Evolutionary conservation across 2,888 invertebrate genomes (phyloP), one percentile per base, ranked within the genome.

Genomic region (Ectemnius cavifrons): DNA sequence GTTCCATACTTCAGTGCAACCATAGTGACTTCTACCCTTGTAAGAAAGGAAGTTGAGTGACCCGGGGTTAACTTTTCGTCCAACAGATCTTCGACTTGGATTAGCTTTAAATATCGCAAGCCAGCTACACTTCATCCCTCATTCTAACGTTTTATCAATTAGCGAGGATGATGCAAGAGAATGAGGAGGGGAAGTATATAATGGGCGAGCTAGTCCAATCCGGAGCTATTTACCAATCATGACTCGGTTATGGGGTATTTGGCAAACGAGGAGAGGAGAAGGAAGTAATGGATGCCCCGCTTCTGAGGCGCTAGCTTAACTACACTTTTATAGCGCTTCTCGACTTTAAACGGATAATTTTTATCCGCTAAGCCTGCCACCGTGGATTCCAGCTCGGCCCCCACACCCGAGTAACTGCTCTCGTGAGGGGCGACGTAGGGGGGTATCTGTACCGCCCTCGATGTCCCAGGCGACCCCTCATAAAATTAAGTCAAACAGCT

Each of bases 401-500:
- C 52, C 47, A 14, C 58, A 65, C 73, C 71, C 78, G 73, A 65
- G 16, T 61, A 73, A 78, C 73, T 70, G 62, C 70, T 52, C 14
- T 14, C 4, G 73, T 63, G 63, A 28, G 67, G 27, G 73, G 45
- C 56, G 27, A 66, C 57, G 68, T 60, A 56, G 73, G 67, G 79
- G 37, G 78, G 66, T 67, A 63, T 58, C 75, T 49, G 72, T 76
- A 78, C 77, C 81, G 72, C 81, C 82, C 83, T 83, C 74, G 75
- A 69, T 73, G 78, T 83, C 81, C 73, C 77, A 57, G 49, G 78
- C 83, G 77, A 81, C 78, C 86, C 85, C 84, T 88, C 89, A 75
- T 88, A 88, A 89, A 89, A 89, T 89, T 89, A 89, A 89, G 89
- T 88, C 89, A 89, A 89, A 89, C 88, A 88, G 87, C 85, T 81